phyloP scores from a whole-genome alignment of 2,888 invertebrate species.

The Girardia tigrina region DNA sequence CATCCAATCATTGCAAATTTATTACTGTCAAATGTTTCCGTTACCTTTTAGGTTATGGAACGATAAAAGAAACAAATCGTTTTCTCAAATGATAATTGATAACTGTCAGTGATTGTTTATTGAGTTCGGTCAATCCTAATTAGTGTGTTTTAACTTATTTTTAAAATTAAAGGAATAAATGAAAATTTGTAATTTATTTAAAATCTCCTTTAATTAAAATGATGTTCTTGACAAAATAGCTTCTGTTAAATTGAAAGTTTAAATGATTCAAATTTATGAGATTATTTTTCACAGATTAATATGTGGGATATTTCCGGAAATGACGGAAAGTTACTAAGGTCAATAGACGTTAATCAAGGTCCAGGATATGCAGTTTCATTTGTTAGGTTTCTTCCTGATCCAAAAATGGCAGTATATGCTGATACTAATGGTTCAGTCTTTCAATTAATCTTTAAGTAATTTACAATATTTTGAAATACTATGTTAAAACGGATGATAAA shows the following conservation, averaged over 20 bases:
- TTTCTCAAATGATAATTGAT: too few relatives aligned
- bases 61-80: too few relatives aligned
- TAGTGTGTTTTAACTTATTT: too few relatives aligned
- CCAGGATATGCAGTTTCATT: constrained; percentile 69
- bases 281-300: constrained; percentile 56
- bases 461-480: neutral
- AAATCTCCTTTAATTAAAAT: neutral
- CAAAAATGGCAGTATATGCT: constrained; percentile 64
- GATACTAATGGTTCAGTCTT: constrained; percentile 92
- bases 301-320: constrained; percentile 64
- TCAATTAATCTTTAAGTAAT: constrained; percentile 68
- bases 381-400: constrained; percentile 61
- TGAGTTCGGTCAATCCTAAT: too few relatives aligned
- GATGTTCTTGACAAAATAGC: too few relatives aligned
- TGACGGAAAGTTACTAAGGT: constrained; percentile 60
- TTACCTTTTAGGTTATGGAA: too few relatives aligned
- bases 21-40: too few relatives aligned
- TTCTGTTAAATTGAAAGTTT: neutral
- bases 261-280: constrained; percentile 30
- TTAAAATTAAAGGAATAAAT: too few relatives aligned
- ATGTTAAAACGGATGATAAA: constrained; percentile 31
- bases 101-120: too few relatives aligned
- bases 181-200: too few relatives aligned
- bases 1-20: too few relatives aligned
- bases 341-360: constrained; percentile 67